phyloP scores from a whole-genome alignment of 2,113 vertebrate genomes.

The Anolis carolinensis region DNA sequence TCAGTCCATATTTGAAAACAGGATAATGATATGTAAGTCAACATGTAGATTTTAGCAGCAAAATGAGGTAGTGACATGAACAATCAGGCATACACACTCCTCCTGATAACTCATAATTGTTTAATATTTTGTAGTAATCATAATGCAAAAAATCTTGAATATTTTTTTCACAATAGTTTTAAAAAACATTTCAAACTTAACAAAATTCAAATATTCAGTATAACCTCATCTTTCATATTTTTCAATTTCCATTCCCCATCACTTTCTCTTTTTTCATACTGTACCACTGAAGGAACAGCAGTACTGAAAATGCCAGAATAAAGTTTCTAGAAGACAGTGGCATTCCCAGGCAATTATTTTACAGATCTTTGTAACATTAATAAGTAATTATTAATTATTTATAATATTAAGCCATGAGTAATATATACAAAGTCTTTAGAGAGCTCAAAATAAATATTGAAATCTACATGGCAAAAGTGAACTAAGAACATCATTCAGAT shows the following conservation, averaged over 20 bases:
- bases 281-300: constrained; percentile 9
- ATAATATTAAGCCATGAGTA: neutral
- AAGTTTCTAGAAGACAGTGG: neutral
- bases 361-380: neutral
- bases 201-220: constrained; percentile 16
- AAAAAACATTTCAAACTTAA: constrained; percentile 4
- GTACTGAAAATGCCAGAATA: neutral
- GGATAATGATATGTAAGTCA: neutral
- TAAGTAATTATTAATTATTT: neutral
- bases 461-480: neutral
- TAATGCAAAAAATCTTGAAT: neutral
- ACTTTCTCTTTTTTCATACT: neutral
- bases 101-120: too few species aligned
- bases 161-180: neutral
- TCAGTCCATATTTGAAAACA: neutral
- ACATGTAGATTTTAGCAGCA: neutral
- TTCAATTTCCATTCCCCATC: neutral
- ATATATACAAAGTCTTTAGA: neutral
- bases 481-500: neutral
- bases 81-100: neutral
- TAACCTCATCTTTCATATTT: neutral
- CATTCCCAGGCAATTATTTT: neutral
- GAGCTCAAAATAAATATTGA: neutral
- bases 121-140: neutral
- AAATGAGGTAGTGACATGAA: neutral